A percentile compares a stretch with the other conserved stretches of the same genome.
phyloP scores from a whole-genome alignment of 1,140 invertebrate genomes.

The Hormaphis cornu region DNA sequence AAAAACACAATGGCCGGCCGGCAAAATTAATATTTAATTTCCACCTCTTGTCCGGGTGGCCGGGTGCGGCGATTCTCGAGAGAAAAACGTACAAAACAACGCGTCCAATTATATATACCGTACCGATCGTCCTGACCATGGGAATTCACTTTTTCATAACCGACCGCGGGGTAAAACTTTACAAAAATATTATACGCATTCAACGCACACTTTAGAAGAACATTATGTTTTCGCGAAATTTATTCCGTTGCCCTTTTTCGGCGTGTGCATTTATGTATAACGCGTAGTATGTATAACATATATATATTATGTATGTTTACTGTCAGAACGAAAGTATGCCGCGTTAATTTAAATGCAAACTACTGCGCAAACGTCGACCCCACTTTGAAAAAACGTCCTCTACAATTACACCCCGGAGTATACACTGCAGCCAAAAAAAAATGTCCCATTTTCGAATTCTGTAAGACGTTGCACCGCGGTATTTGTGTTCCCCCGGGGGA shows the following conservation, averaged over 20 bases:
- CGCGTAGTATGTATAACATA: background rate
- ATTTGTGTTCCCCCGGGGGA: background rate
- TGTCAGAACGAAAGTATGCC: too few relatives aligned
- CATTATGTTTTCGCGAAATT: conserved; percentile 19
- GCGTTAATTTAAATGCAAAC: background rate
- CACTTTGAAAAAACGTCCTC: background rate
- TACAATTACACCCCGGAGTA: background rate
- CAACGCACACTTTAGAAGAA: conserved; percentile 16
- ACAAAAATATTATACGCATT: conserved; percentile 15
- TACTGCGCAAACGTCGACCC: background rate
- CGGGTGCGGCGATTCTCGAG: background rate
- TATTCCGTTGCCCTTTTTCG: conserved; percentile 11
- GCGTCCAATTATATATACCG: conserved; percentile 15
- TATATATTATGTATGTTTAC: background rate
- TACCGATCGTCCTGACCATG: background rate
- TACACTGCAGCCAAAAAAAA: background rate
- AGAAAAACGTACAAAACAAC: conserved; percentile 12
- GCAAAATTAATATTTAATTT: conserved; percentile 31
- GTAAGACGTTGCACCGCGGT: background rate
- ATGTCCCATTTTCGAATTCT: background rate
- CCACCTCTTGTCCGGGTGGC: background rate
- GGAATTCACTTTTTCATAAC: conserved; percentile 15
- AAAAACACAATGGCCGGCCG: conserved; percentile 10
- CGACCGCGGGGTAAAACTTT: background rate
- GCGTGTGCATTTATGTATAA: background rate